Evolutionary conservation across 2,888 invertebrate species (phyloP), one percentile per base, ranked within the genome.

Genomic region (Synanthedon myopaeformis): DNA sequence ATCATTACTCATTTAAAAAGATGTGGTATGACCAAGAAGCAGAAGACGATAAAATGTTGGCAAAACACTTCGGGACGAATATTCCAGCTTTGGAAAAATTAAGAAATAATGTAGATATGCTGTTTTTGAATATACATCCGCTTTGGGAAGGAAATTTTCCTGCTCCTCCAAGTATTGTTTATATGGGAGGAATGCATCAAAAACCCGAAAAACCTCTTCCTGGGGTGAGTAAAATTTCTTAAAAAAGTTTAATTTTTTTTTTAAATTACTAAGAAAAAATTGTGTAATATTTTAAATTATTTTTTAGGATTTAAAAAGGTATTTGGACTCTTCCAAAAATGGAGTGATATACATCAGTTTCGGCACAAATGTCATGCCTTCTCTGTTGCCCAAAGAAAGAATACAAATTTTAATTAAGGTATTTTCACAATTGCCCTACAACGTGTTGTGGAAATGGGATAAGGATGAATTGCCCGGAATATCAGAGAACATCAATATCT

Each of bases 381-480:
- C 66, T 1, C 45, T 57, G 1, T 55, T 81, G 52, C 66, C 72
- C 3, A 57, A 60, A 12, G 58, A 62, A 49, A 59, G 51, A 42
- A 55, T 60, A 11, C 55, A 61, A 45, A 54, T 56, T 0, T 59
- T 75, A 13, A 13, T 70, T 2, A 56, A 58, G 17, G 70, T 71
- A 0, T 75, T 82, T 55, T 64, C 70, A 0, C 59, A 69, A 53
- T 55, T 82, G 45, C 74, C 74, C 1, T 80, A 79, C 54, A 62
- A 72, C 13, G 69, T 83, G 6, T 50, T 84, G 13, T 81, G 76
- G 77, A 82, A 80, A 60, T 79, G 72, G 74, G 70, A 74, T 51
- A 58, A 57, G 0, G 74, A 76, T 10, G 60, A 58, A 8, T 55
- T 76, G 52, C 60, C 61, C 1, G 59, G 57, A 2, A 42, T 61